Evolutionary conservation across 2,888 invertebrate species (phyloP), one percentile per base, ranked within the genome.

Genomic region (Crocallis elinguaria): DNA sequence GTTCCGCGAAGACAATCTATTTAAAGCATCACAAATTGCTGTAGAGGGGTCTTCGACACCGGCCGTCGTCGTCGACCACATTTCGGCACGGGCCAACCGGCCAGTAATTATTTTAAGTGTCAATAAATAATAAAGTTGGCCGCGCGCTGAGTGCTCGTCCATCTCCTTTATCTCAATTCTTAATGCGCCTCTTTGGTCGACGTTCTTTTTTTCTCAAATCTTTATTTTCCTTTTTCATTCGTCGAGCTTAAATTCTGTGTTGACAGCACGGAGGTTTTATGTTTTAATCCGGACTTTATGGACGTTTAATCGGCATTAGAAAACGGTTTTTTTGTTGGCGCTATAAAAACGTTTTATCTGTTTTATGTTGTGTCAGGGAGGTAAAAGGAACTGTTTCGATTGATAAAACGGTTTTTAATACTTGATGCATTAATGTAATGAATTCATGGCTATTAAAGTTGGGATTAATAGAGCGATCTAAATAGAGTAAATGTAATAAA

Each of bases 61-160:
- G 57, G 38, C 52, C 64, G 65, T 60, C 55, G 56, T 41, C 68
- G 66, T 67, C 69, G 68, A 35, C 49, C 57, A 53, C 46, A 58
- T 62, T 81, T 81, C 86, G 90, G 90, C 90, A 91, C 90, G 90
- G 86, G 90, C 89, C 86, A 87, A 84, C 82, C 76, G 69, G 71
- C 72, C 75, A 73, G 82, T 88, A 90, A 89, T 91, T 90, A 89
- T 88, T 89, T 90, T 88, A 88, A 91, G 90, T 90, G 89, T 91
- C 89, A 91, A 91, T 91, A 91, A 91, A 91, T 90, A 90, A 91
- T 90, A 90, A 88, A 89, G 86, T 84, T 76, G 80, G 75, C 82
- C 83, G 84, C 77, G 77, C 81, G 72, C 70, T 90, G 91, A 90
- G 91, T 91, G 90, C 87, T 84, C 89, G 88, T 89, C 88, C 89